Evolutionary conservation across 2,888 invertebrate genomes (phyloP), one percentile per base, ranked within the genome.

Genomic region (Lypha dubia): DNA sequence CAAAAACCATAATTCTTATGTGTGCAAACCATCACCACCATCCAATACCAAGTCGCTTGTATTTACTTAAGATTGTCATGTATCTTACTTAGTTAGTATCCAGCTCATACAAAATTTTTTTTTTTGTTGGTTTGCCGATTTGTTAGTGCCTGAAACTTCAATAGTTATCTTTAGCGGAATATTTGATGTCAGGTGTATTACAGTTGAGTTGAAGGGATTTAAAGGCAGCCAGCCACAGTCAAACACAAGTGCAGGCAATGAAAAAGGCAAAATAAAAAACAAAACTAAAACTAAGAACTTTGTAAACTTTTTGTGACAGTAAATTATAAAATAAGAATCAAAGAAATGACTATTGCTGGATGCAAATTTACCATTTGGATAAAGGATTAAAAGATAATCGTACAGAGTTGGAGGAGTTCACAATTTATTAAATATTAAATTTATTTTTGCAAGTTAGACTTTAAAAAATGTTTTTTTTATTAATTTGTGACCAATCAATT

Each of bases 151-250:
- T 76, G 32, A 38, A 38, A 63, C 4, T 53, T 17, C 63, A 75
- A 81, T 75, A 53, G 38, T 60, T 51, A 53, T 51, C 46, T 51
- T 60, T 70, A 74, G 76, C 73, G 82, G 85, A 81, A 86, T 85
- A 87, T 88, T 86, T 87, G 87, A 86, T 87, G 87, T 84, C 88
- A 86, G 87, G 84, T 76, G 79, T 63, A 44, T 73, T 79, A 73
- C 49, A 49, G 68, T 53, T 67, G 22, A 60, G 58, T 75, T 71
- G 46, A 28, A 79, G 38, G 88, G 88, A 88, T 86, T 88, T 88
- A 88, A 86, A 86, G 86, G 58, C 74, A 60, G 86, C 60, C 74
- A 60, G 86, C 60, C 74, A 65, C 73, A 75, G 75, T 51, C 70
- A 70, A 28, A 28, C 41, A 46, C 49, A 24, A 32, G 35, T 2